Percentiles rank a stretch among this genome's conserved stretches.
phyloP scores from a whole-genome alignment of 1,140 invertebrate genomes.

The Cheumatopsyche charites region DNA sequence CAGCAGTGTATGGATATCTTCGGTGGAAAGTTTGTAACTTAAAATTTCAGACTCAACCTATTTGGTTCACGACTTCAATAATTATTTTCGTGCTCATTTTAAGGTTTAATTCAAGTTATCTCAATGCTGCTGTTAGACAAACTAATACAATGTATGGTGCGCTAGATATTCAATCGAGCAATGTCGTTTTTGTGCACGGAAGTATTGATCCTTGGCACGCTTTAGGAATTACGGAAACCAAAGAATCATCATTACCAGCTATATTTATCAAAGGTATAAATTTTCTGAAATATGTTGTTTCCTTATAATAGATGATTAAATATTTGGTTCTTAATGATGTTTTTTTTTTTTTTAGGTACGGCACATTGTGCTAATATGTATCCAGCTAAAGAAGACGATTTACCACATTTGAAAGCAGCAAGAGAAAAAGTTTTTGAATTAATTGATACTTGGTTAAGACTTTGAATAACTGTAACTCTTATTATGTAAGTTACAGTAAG shows the following conservation, averaged over 20 bases:
- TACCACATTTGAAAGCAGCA: slow-evolving; percentile 67
- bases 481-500: too few relatives aligned
- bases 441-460: background rate
- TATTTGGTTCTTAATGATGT: background rate
- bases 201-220: slow-evolving; percentile 94
- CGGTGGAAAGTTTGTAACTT: slow-evolving; percentile 55
- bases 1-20: slow-evolving; percentile 85
- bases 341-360: slow-evolving; percentile 64
- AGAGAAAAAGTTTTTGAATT: slow-evolving; percentile 51
- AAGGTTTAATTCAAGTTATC: slow-evolving; percentile 66
- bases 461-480: background rate
- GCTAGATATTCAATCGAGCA: slow-evolving; percentile 69
- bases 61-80: slow-evolving; percentile 14
- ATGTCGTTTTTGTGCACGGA: slow-evolving; percentile 88
- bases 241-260: slow-evolving; percentile 65
- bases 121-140: slow-evolving; percentile 67
- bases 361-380: slow-evolving; percentile 86
- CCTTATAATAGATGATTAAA: background rate
- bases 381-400: slow-evolving; percentile 67
- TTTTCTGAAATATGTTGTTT: slow-evolving; percentile 11
- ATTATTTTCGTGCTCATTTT: slow-evolving; percentile 35
- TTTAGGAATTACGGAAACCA: slow-evolving; percentile 71
- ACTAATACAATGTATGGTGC: slow-evolving; percentile 86
- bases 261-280: slow-evolving; percentile 77
- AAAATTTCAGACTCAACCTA: slow-evolving; percentile 15